A percentile compares a stretch with the other conserved stretches of the same genome.
These are phyloP conservation scores for Amblyornis subalaris DNA, from an alignment of 2,113 vertebrate species.

Conservation along the genomic window DNA sequence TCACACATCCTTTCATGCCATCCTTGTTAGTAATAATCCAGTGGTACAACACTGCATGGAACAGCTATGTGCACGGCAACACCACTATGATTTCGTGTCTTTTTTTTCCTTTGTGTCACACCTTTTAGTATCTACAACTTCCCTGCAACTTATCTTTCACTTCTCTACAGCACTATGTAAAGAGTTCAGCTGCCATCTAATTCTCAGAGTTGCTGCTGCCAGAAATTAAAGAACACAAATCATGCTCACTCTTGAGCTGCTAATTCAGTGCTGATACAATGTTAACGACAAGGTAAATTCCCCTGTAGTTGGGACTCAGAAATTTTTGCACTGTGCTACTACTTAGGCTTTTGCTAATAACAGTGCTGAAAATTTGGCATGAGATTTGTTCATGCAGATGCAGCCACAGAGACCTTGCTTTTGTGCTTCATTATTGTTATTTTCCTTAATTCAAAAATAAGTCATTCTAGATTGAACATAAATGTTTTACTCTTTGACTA, in stretches of 20 bases:
- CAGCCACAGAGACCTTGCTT: background rate
- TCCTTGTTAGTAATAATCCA: conserved; percentile 20
- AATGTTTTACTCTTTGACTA: background rate
- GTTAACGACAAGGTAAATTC: background rate
- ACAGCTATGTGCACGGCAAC: background rate
- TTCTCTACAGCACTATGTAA: background rate
- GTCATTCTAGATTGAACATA: background rate
- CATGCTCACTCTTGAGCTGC: background rate
- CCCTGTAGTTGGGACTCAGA: background rate
- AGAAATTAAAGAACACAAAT: conserved; percentile 16
- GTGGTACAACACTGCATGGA: background rate
- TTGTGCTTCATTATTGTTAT: background rate
- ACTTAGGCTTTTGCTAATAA: background rate
- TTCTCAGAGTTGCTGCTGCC: background rate
- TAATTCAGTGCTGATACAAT: background rate
- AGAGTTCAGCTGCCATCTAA: background rate
- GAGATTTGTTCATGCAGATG: background rate
- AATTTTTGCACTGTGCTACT: background rate
- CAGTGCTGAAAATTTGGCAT: background rate
- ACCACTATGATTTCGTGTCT: background rate
- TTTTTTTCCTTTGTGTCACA: background rate
- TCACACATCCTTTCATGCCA: background rate
- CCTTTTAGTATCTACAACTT: background rate
- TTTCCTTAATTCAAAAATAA: conserved; percentile 42
- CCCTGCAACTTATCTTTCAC: background rate